Conservation (phyloP, 2,888 invertebrate species). For the Eupithecia subfuscata region DNA sequence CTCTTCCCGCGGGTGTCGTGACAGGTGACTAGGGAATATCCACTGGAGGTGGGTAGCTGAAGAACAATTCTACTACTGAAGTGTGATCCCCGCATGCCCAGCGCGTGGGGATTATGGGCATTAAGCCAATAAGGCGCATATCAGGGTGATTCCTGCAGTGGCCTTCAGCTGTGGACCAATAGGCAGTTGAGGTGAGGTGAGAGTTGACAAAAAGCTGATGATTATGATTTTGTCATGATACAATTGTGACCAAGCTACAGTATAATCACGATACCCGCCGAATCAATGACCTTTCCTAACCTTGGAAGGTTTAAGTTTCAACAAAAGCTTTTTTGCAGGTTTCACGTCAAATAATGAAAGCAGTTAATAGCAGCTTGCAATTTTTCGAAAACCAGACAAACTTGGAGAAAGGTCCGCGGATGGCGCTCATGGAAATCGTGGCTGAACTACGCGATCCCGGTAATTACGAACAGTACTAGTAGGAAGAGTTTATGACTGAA, state of each 20-base stretch:
- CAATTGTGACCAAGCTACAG: background rate
- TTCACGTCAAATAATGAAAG: constrained; percentile 74
- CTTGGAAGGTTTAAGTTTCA: background rate
- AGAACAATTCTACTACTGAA: too few relatives aligned
- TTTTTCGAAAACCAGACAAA: constrained; percentile 86
- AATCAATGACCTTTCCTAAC: background rate
- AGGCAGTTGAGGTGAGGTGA: background rate
- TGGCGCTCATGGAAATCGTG: constrained; percentile 90
- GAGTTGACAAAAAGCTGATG: background rate
- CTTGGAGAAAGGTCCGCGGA: constrained; percentile 78
- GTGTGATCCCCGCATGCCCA: too few relatives aligned
- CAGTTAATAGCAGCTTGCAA: constrained; percentile 79
- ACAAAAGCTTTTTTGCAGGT: constrained; percentile 58
- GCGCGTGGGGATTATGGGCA: too few relatives aligned
- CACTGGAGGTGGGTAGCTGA: too few relatives aligned
- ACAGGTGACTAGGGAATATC: too few relatives aligned
- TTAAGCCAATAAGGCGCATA: too few relatives aligned
- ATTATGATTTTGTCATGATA: background rate
- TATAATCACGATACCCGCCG: background rate
- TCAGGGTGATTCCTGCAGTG: too few relatives aligned
- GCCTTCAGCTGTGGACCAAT: too few relatives aligned
- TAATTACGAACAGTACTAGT: constrained; percentile 40
- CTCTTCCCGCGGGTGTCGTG: too few relatives aligned
- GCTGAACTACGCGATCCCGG: constrained; percentile 89
- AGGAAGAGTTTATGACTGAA: background rate